Evolutionary conservation across 2,888 invertebrate species (phyloP), one percentile per base, ranked within the genome.

Genomic region (Amblyteles armatorius): DNA sequence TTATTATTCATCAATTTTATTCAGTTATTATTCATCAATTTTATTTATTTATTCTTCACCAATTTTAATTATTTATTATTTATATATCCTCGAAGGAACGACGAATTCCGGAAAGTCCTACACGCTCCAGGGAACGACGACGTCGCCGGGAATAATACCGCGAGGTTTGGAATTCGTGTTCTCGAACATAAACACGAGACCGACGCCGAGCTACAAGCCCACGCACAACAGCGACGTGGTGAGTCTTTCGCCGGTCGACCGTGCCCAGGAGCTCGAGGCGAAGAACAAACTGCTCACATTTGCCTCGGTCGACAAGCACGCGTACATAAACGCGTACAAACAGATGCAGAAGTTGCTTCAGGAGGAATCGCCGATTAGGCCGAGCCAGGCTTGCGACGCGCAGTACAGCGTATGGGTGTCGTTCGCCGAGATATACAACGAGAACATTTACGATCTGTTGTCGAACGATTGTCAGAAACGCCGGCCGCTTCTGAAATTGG

Each of bases 361-460:
- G 55, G 90, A 91, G 13, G 94, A 93, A 80, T 90, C 91, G 6
- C 88, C 90, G 4, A 82, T 88, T 22, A 85, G 89, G n/a, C 76
- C 90, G 0, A 91, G 86, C 77, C 81, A 90, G 16, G 88, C 89
- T 2, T 69, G 79, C 13, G 88, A 91, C 72, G 90, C 89, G 3
- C 88, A 91, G 36, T 93, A 92, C 76, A 94, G 94, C 40, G 94
- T 97, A 0, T 98, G 98, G 98, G 96, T 99, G 0, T 98, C 98
- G 0, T 98, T 98, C 94, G 97, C 97, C 0, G 99, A 99, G 93
- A 97, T 99, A 36, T 99, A 99, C 93, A 99, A 99, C 92, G 99
- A 99, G 92, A 95, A 96, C 0, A 96, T 98, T 3, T 97, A 96
- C 91, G 99, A 99, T 93, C 94, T 99, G 22, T 93, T 99, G n/a